A percentile compares a stretch with the other conserved stretches of the same genome.
These are phyloP conservation scores for Heterodera schachtii DNA, from an alignment of 1,140 invertebrate species.

Conservation along the genomic window DNA sequence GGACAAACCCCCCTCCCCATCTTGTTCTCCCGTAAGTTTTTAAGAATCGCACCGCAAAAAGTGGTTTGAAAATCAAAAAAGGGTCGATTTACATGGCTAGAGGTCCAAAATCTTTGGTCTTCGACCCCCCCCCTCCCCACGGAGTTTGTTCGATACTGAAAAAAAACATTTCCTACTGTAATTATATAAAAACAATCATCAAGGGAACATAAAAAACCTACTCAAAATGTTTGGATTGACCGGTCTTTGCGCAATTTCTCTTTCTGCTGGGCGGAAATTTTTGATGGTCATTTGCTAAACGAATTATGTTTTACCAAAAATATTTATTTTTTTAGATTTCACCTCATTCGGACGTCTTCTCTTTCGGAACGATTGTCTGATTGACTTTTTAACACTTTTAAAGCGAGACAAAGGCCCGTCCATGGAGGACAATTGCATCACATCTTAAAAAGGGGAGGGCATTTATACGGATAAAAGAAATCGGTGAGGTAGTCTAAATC, in stretches of 20 bases:
- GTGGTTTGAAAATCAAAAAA: no score
- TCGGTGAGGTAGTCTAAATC: no score
- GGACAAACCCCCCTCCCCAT: no score
- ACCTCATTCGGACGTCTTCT: slow-evolving; percentile 21
- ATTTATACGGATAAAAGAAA: background rate
- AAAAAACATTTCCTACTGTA: no score
- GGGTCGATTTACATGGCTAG: no score
- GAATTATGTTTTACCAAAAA: background rate
- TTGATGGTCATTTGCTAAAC: background rate
- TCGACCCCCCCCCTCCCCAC: no score
- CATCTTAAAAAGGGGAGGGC: slow-evolving; percentile 24
- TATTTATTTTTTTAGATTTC: background rate
- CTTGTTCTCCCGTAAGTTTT: no score
- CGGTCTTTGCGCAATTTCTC: slow-evolving; percentile 39
- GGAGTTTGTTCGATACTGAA: no score
- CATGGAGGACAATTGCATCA: slow-evolving; percentile 41
- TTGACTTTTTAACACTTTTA: slow-evolving; percentile 49
- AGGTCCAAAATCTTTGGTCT: no score
- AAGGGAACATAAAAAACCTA: no score
- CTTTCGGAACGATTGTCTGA: slow-evolving; percentile 44
- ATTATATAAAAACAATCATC: no score
- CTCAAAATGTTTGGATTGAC: slow-evolving; percentile 36
- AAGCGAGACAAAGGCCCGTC: slow-evolving; percentile 45
- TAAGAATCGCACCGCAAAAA: no score
- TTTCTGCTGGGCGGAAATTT: slow-evolving; percentile 34